phyloP scores from a whole-genome alignment of 2,113 vertebrate species.

The Sapajus apella region DNA sequence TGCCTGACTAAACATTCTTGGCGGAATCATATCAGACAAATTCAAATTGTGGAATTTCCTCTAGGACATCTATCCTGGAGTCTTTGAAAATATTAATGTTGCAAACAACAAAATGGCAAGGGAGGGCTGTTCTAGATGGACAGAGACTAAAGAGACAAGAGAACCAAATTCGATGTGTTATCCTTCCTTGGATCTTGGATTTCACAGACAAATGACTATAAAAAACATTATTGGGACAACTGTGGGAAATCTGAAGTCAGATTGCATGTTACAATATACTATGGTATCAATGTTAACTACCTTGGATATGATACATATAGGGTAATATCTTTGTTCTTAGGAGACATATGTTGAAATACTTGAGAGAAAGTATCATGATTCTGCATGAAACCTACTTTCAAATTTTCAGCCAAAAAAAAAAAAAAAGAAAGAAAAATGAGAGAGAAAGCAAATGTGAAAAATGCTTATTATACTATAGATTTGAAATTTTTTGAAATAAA shows the following conservation, averaged over 20 bases:
- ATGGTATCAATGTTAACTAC: neutral
- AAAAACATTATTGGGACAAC: neutral
- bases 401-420: neutral
- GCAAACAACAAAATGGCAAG: neutral
- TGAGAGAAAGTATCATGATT: neutral
- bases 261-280: neutral
- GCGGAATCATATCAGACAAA: neutral
- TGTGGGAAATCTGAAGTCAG: neutral
- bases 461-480: neutral
- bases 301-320: neutral
- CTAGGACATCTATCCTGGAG: neutral
- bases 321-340: neutral
- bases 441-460: conserved; percentile 4
- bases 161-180: neutral
- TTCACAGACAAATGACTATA: neutral
- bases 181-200: neutral
- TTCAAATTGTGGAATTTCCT: neutral
- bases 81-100: neutral
- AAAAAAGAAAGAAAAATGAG: neutral
- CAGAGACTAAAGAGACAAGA: neutral
- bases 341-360: neutral
- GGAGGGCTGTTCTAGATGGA: neutral
- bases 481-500: conserved; percentile 41
- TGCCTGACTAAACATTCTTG: neutral
- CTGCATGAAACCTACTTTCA: conserved; percentile 7